Evolutionary conservation across 2,113 vertebrate genomes (phyloP), one percentile per base, ranked within the genome.

Genomic region (Eretmochelys imbricata): DNA sequence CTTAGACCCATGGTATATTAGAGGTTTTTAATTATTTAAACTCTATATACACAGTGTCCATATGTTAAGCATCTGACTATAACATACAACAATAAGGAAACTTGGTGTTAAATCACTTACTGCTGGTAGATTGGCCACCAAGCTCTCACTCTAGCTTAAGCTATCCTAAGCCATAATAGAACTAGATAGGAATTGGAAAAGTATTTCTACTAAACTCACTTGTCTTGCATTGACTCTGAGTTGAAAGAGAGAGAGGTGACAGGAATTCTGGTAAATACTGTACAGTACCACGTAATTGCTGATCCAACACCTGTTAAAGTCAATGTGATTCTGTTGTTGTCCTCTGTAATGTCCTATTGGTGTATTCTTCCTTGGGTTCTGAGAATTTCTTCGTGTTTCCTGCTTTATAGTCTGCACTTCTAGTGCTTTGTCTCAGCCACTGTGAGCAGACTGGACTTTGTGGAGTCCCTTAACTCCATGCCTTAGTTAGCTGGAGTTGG

Each of bases 201-300:
- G 72, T 25, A 59, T 16, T 49, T 82, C 2, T 46, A 6, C 42
- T 10, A 27, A 20, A 75, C 22, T 49, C 19, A 83, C 1, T 0
- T 13, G 48, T 69, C 8, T 80, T 10, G 1, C 12, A 48, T 46
- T 48, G 42, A 88, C 29, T 38, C 49, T 69, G 19, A 80, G 31
- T n/a, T 87, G 49, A 72, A 72, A n/a, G 14, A 65, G 62, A 65
- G 14, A 69, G 19, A 72, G 65, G 20, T 22, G 65, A 72, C 20
- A 72, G 8, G 12, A 82, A 24, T 0, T 0, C 2, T 17, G 10
- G 31, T 91, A 65, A 55, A 42, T 27, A 53, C 24, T 10, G 19
- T 54, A 17, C 11, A 46, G 27, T 10, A 29, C 20, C 59, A 4
- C 1, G 50, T 8, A 57, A 46, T 20, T 22, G 17, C 65, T 88